Conservation (phyloP, 2,888 invertebrate genomes). For the Eurytoma adleriae region DNA sequence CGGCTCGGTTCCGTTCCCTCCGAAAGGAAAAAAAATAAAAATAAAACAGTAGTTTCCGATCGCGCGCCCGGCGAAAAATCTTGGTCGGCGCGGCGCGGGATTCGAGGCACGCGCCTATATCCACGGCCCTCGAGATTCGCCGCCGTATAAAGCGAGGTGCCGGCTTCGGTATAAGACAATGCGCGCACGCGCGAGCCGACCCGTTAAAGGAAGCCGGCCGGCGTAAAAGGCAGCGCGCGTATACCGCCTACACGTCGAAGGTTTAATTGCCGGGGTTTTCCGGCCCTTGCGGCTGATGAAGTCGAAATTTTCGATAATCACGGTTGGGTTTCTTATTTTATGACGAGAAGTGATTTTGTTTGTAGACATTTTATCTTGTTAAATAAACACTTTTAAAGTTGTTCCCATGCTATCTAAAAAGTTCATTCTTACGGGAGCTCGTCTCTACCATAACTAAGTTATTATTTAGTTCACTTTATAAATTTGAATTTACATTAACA, state of each 20-base stretch:
- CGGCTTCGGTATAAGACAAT: neutral
- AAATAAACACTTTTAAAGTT: too few relatives aligned
- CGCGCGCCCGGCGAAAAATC: neutral
- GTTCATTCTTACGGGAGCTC: too few relatives aligned
- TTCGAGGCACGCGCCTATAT: neutral
- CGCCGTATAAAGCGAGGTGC: constrained; percentile 2
- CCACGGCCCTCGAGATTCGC: neutral
- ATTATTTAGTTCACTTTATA: too few relatives aligned
- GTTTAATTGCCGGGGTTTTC: neutral
- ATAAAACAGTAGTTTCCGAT: neutral
- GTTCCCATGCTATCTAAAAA: too few relatives aligned
- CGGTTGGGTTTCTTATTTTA: too few relatives aligned
- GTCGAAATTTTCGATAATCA: too few relatives aligned
- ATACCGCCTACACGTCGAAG: neutral
- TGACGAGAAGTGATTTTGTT: too few relatives aligned
- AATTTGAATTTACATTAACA: too few relatives aligned
- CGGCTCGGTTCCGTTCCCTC: neutral
- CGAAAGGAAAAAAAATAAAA: neutral
- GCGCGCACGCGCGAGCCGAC: neutral
- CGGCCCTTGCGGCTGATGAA: neutral
- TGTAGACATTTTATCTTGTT: too few relatives aligned
- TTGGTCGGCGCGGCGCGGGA: neutral
- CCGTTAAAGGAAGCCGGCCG: constrained; percentile 29
- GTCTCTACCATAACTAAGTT: too few relatives aligned
- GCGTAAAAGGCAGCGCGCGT: neutral